Percentiles rank a stretch among this genome's conserved stretches.
Evolutionary conservation across 1,140 invertebrate genomes (phyloP).

Genomic region (Marisa cornuarietis): DNA sequence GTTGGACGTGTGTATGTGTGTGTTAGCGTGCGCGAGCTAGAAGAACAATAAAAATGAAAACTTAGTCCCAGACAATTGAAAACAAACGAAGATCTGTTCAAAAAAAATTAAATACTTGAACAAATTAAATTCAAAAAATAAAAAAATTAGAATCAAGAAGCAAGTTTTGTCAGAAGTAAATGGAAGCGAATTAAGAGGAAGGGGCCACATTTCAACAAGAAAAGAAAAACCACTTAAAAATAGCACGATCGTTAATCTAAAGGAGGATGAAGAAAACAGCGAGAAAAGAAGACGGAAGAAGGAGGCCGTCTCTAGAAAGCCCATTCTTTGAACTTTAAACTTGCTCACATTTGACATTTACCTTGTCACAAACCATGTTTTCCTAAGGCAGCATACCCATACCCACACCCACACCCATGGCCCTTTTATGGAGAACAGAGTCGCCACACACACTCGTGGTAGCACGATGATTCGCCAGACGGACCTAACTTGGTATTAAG

Average conservation of each 20-base stretch:
- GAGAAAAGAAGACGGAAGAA: background rate
- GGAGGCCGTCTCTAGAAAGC: background rate
- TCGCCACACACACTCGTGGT: too few relatives aligned
- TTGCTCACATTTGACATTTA: background rate
- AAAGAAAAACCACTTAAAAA: background rate
- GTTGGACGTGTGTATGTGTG: background rate
- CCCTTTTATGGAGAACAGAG: too few relatives aligned
- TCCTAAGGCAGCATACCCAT: background rate
- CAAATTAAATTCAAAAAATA: too few relatives aligned
- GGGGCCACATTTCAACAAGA: background rate
- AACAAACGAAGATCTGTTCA: too few relatives aligned
- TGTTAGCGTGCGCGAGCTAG: background rate
- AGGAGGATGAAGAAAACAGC: conserved; percentile 1
- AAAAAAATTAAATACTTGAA: too few relatives aligned
- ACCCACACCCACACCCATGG: conserved; percentile 5
- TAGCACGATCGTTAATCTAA: background rate
- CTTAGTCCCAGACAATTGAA: too few relatives aligned
- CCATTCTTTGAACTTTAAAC: too few relatives aligned
- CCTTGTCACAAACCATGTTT: background rate
- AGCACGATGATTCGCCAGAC: too few relatives aligned
- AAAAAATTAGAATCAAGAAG: too few relatives aligned
- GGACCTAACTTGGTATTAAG: too few relatives aligned
- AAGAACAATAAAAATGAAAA: too few relatives aligned
- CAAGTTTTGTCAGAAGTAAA: too few relatives aligned
- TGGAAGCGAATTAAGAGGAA: background rate